Evolutionary conservation across 2,888 invertebrate species (phyloP).

Genomic region (Colostygia pectinataria): DNA sequence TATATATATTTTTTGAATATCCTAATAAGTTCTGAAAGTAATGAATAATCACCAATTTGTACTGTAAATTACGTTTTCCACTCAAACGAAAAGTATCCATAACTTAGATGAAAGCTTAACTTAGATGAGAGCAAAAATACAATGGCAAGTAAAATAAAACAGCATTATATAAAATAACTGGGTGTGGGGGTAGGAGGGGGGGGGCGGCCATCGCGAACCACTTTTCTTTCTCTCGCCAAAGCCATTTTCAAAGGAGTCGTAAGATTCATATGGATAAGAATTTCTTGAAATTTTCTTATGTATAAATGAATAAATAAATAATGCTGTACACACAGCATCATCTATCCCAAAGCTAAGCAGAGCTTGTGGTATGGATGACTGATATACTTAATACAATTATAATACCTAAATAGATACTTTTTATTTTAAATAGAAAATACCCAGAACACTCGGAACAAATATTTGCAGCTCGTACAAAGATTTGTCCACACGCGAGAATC

Average conservation of each 20-base stretch:
- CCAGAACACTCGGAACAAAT: no score
- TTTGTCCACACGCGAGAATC: no score
- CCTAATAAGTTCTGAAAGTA: no score
- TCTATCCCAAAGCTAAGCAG: no score
- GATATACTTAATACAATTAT: no score
- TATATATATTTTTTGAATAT: no score
- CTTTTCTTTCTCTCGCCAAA: conserved; percentile 74
- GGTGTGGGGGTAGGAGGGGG: conserved; percentile 28
- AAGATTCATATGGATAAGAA: conserved; percentile 46
- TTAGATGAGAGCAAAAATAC: conserved; percentile 56
- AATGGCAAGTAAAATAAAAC: conserved; percentile 67
- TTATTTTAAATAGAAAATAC: no score
- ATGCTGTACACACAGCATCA: no score
- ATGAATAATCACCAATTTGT: no score
- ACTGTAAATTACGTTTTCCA: neutral
- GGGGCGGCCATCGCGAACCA: conserved; percentile 57
- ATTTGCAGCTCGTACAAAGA: no score
- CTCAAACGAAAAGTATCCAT: conserved; percentile 15
- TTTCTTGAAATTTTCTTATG: conserved; percentile 1
- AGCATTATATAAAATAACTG: conserved; percentile 61
- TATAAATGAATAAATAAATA: neutral
- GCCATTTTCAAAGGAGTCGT: conserved; percentile 51
- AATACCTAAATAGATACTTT: no score
- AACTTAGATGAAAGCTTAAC: conserved; percentile 35
- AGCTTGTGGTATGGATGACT: no score